Base-by-base conservation (phyloP, 2,888 invertebrate species). In the Gastracanthus pulcherrimus region DNA sequence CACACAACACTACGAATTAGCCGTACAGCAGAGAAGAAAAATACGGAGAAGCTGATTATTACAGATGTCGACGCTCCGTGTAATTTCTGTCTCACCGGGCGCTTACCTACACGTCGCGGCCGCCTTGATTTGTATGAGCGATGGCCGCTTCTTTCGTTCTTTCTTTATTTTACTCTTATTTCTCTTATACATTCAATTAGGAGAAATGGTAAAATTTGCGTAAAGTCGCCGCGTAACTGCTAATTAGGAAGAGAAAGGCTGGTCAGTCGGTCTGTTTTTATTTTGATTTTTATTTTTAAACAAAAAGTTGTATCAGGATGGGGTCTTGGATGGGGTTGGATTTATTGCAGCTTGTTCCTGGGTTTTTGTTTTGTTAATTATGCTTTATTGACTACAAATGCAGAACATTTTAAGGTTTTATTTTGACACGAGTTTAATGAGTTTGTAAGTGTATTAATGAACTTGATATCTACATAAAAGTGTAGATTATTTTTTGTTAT, bases 181-280 rank as follows among this genome's bases (percentile, higher is more conserved):
- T 38, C 55, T 55, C 19, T 41, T 58, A 29, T 2, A 60, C 74
- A 48, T 76, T 76, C 67, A 38, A 58, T 45, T 62, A 41, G 62
- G 31, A 60, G 72, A 58, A 72, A 41, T 45, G n/a, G 13, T 34
- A 34, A 62, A 62, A 34, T 62, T 36, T 62, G 62, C 62, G 62
- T 62, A 55, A 55, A 55, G 19, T 19, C 5, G 19, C 16, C 34
- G 34, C 16, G 19, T n/a, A 62, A 62, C 34, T 31, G 31, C 62
- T 36, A 62, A 62, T 62, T 62, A 45, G 29, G 29, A 26, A 45
- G 26, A 41, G 67, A 29, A 45, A 41, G 55, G 23, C 55, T 7
- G 19, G 48, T 19, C 55, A 13, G 34, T 62, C 11, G n/a, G 34
- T 34, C 34, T 11, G 23, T 55, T 55, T 26, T n/a, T n/a, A n/a